A percentile compares a stretch with the other conserved stretches of the same genome.
Evolutionary conservation across 2,797 vertebrate genomes (phyloP).

Genomic region (Discoglossus pictus): DNA sequence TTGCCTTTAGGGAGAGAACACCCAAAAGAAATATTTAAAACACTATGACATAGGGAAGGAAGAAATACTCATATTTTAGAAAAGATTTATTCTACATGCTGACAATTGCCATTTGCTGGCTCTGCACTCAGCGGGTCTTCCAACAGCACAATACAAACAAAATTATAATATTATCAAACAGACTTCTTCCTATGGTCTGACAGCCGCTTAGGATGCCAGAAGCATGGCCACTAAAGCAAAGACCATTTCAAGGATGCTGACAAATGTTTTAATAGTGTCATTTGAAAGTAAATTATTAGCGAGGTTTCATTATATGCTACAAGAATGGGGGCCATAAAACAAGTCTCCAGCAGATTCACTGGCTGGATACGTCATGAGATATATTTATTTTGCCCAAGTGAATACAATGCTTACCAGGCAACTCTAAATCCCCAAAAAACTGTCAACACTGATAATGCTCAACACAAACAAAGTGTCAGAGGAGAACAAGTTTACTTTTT

Average conservation of each 20-base stretch:
- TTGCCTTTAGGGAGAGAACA: too few species aligned
- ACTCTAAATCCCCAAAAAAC: too few species aligned
- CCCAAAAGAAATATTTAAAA: too few species aligned
- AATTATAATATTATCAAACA: slow-evolving; percentile 73
- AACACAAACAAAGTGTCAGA: too few species aligned
- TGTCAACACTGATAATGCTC: too few species aligned
- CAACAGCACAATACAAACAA: slow-evolving; percentile 69
- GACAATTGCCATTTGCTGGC: slow-evolving; percentile 59
- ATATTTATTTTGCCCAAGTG: slow-evolving; percentile 15
- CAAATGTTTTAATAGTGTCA: slow-evolving; percentile 52
- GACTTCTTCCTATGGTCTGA: slow-evolving; percentile 58
- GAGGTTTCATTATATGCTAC: slow-evolving; percentile 43
- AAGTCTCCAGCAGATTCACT: slow-evolving; percentile 20
- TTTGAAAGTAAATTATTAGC: slow-evolving; percentile 55
- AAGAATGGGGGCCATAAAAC: slow-evolving; percentile 3
- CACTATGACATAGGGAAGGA: slow-evolving; percentile 29
- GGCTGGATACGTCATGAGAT: neutral
- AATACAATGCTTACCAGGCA: too few species aligned
- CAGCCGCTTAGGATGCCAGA: slow-evolving; percentile 60
- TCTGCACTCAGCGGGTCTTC: slow-evolving; percentile 62
- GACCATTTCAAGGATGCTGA: slow-evolving; percentile 60
- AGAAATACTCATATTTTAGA: slow-evolving; percentile 50
- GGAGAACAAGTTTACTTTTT: too few species aligned
- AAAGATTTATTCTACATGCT: slow-evolving; percentile 54
- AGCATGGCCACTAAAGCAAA: slow-evolving; percentile 59